Evolutionary conservation across 1,140 invertebrate species (phyloP).

Genomic region (Piezodorus guildinii): DNA sequence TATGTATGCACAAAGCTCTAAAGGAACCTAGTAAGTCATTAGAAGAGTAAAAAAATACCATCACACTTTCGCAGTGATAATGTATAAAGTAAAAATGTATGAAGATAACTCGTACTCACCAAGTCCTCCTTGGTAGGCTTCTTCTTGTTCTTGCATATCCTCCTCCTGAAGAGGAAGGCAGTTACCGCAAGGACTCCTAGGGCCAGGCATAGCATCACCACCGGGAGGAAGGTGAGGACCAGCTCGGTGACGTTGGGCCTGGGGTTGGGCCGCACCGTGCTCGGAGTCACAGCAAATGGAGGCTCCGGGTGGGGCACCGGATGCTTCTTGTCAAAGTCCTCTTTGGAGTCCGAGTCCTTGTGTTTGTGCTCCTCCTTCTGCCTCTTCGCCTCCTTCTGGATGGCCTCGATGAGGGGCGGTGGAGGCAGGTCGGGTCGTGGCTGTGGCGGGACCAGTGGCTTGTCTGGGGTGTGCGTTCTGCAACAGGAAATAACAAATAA

Average conservation of each 20-base stretch:
- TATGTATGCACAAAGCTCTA: no score
- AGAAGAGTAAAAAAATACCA: no score
- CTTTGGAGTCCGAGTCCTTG: not conserved
- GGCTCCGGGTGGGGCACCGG: slow-evolving; percentile 15
- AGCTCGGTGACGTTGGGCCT: slow-evolving; percentile 35
- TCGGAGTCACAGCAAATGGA: not conserved
- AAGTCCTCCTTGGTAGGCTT: slow-evolving; percentile 44
- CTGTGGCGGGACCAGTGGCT: not conserved
- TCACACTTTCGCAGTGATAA: no score
- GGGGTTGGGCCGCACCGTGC: slow-evolving; percentile 15
- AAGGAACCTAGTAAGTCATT: no score
- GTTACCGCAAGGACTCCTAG: slow-evolving; percentile 34
- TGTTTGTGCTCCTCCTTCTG: not conserved
- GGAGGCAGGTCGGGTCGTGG: slow-evolving; percentile 21
- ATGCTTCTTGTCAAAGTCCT: not conserved
- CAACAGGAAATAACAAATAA: no score
- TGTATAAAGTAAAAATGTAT: no score
- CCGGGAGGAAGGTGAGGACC: slow-evolving; percentile 44
- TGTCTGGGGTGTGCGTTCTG: not conserved
- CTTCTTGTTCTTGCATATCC: slow-evolving; percentile 39
- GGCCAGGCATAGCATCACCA: slow-evolving; percentile 43
- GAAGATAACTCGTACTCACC: no score
- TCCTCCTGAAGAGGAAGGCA: slow-evolving; percentile 43
- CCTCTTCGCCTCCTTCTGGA: not conserved
- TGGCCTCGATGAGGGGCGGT: not conserved